Conservation (phyloP, 2,113 vertebrate genomes). For the Hiodon tergisus region DNA sequence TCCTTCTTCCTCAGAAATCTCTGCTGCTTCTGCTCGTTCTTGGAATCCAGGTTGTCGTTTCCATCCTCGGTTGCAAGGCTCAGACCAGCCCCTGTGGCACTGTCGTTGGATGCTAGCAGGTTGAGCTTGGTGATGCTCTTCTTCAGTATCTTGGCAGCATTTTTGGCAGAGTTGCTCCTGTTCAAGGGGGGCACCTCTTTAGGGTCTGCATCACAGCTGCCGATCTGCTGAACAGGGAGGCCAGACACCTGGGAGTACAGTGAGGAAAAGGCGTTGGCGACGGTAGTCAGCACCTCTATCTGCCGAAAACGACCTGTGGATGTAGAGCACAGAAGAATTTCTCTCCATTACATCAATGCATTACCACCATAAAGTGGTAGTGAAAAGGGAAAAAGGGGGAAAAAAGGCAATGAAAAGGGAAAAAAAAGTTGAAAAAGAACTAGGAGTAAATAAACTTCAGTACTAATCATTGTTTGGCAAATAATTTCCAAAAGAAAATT, state of each 20-base stretch:
- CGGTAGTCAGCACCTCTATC: conserved; percentile 91
- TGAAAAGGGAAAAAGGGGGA: too few relatives aligned
- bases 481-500: too few relatives aligned
- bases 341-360: not conserved
- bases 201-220: conserved; percentile 55
- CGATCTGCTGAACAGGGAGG: conserved; percentile 79
- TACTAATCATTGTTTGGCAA: too few relatives aligned
- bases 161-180: conserved; percentile 55
- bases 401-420: too few relatives aligned
- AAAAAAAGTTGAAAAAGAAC: too few relatives aligned
- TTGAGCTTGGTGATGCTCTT: conserved; percentile 78
- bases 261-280: conserved; percentile 90
- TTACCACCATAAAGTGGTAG: not conserved
- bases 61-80: not conserved
- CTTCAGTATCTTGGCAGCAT: conserved; percentile 78
- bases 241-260: conserved; percentile 95
- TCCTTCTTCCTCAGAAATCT: conserved; percentile 75
- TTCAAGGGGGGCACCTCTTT: conserved; percentile 58
- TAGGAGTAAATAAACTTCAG: too few relatives aligned
- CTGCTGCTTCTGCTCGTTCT: conserved; percentile 49
- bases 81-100: conserved; percentile 35
- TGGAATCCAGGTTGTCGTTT: conserved; percentile 41
- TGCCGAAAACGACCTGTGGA: conserved; percentile 88
- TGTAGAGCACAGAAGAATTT: conserved; percentile 2
- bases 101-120: conserved; percentile 56